Evolutionary conservation across 2,888 invertebrate species (phyloP), one percentile per base, ranked within the genome.

Genomic region (Malachius bipustulatus): DNA sequence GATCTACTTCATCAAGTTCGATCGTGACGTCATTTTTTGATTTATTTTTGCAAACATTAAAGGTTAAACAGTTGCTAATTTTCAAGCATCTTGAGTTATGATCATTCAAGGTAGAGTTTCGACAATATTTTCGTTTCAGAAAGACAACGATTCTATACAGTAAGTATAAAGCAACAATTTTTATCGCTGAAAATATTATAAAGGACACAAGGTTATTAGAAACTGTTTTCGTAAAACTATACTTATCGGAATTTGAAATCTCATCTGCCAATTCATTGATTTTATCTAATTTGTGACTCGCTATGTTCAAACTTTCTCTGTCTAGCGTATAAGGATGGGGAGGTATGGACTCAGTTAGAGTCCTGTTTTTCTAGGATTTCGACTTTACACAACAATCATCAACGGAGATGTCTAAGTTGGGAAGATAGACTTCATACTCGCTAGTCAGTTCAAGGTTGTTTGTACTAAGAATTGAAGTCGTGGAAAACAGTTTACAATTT

Each of bases 321-420:
- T 34, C 26, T 8, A 34, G 34, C 10, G 15, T 34, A 14, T 15
- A 26, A 9, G 27, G 9, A 15, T 11, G n/a, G 10, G 28, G 14
- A 14, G 34, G 27, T 34, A 14, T 15, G 10, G 10, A 14, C 10
- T 34, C 16, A 28, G 28, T 13, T 31, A n/a, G 14, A 13, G 31
- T 12, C 14, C 14, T 31, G 12, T 31, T 31, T 14, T 26, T 12
- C 26, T 36, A n/a, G 12, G 9, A 19, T 16, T 35, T 14, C 14
- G 40, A 11, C 43, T 8, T 14, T 29, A 4, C 30, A 30, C 28
- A 35, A 35, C 31, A 31, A 31, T 31, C 31, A 11, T 31, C 13
- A n/a, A n/a, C n/a, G 16, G 16, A 14, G 12, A 31, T 16, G 16
- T 31, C 11, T 15, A 31, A 31, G 11, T 15, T 15, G 11, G 31